Evolutionary conservation across 2,888 invertebrate genomes (phyloP).

Genomic region (Dynastes hyllus): DNA sequence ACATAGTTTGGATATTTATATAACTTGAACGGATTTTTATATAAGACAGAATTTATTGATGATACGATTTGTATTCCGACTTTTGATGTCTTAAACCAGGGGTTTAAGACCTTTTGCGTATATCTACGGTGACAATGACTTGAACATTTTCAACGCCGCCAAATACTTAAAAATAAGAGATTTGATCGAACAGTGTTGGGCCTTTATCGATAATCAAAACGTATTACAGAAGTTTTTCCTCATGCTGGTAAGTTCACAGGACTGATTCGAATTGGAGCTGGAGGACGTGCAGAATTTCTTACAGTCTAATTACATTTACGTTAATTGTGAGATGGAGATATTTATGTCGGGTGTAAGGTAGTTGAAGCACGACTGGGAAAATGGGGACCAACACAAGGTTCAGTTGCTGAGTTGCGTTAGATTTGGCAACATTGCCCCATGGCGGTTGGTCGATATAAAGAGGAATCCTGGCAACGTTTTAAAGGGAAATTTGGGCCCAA

Average conservation of each 20-base stretch:
- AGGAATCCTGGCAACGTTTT: too few species aligned
- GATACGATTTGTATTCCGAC: too few species aligned
- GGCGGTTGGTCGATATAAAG: constrained; percentile 86
- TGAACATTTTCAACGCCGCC: constrained; percentile 83
- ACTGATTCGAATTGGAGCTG: constrained; percentile 79
- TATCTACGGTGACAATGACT: constrained; percentile 75
- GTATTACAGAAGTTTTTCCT: constrained; percentile 85
- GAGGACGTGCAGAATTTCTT: constrained; percentile 81
- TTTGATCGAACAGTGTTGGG: constrained; percentile 85
- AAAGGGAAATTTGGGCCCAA: too few species aligned
- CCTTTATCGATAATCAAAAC: constrained; percentile 80
- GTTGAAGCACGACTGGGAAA: constrained; percentile 82
- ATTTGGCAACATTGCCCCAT: constrained; percentile 86
- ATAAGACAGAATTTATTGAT: too few species aligned
- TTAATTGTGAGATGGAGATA: constrained; percentile 85
- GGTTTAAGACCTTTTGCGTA: too few species aligned
- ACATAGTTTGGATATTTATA: constrained; percentile 1
- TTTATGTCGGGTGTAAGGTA: constrained; percentile 88
- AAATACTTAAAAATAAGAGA: constrained; percentile 83
- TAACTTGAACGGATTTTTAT: constrained; percentile 4
- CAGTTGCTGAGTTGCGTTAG: constrained; percentile 82
- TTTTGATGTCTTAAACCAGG: too few species aligned
- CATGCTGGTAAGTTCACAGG: constrained; percentile 82
- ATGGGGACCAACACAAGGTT: constrained; percentile 74
- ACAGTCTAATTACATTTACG: constrained; percentile 82